Evolutionary conservation across 1,140 invertebrate species (phyloP).

Genomic region (Zaprionus gabonicus): DNA sequence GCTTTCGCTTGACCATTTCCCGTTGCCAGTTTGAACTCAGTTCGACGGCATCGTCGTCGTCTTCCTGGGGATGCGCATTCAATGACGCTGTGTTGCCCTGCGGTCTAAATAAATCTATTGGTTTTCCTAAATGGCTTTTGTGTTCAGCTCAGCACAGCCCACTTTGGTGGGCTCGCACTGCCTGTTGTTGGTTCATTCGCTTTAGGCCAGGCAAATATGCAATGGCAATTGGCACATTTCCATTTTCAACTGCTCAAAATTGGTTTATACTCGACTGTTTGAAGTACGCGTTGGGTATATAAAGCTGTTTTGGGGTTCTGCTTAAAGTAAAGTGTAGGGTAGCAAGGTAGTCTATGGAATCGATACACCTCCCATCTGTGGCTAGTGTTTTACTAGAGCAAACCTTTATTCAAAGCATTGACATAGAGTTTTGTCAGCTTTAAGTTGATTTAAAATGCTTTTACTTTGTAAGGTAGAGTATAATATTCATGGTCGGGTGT

Average conservation of each 20-base stretch:
- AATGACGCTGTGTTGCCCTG: conserved; percentile 40
- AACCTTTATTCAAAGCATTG: not conserved
- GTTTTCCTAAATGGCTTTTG: conserved; percentile 79
- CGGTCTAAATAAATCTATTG: conserved; percentile 80
- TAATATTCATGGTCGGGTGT: not conserved
- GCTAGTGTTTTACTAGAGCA: not conserved
- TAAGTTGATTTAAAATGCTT: not conserved
- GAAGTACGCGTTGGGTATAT: not conserved
- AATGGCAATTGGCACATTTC: conserved; percentile 46
- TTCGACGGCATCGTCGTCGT: not conserved
- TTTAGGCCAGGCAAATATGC: conserved; percentile 29
- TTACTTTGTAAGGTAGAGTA: not conserved
- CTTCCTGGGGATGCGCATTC: conserved; percentile 16
- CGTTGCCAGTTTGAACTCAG: conserved; percentile 4
- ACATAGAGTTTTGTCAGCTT: not conserved
- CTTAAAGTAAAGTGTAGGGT: not conserved
- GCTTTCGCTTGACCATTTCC: conserved; percentile 27
- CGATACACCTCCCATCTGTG: not conserved
- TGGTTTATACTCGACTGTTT: conserved; percentile 33
- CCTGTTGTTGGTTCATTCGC: not conserved
- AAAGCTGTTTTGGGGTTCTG: not conserved
- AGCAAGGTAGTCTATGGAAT: not conserved
- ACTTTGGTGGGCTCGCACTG: not conserved
- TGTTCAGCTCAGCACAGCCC: conserved; percentile 21
- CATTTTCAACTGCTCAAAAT: conserved; percentile 27